Conservation (phyloP, 2,797 vertebrate genomes). For the Gadopsis bispinosus region DNA sequence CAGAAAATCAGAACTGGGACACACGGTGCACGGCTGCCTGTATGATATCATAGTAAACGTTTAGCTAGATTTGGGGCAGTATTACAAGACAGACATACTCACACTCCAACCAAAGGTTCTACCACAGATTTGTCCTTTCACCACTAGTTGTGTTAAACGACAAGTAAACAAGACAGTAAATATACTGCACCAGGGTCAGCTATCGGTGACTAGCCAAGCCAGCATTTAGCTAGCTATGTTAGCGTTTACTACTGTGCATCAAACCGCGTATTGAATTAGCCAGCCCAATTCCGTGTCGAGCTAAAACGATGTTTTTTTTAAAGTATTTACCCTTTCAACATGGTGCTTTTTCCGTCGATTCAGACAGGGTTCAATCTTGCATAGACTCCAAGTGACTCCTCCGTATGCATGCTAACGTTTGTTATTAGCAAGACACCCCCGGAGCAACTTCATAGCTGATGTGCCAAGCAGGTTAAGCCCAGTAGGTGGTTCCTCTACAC, state of each 20-base stretch:
- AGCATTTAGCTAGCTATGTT: slow-evolving; percentile 11
- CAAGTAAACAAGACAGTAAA: neutral
- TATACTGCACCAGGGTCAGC: neutral
- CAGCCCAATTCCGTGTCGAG: accelerated
- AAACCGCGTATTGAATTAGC: neutral
- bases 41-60: neutral
- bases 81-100: neutral
- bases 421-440: slow-evolving; percentile 49
- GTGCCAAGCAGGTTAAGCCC: neutral
- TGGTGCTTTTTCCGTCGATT: slow-evolving; percentile 9
- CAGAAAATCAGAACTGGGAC: neutral
- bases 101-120: neutral
- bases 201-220: slow-evolving; percentile 23
- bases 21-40: neutral
- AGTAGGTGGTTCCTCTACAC: too few species aligned
- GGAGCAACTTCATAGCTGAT: neutral
- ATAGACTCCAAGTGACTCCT: slow-evolving; percentile 5
- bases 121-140: neutral
- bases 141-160: neutral
- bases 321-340: slow-evolving; percentile 15
- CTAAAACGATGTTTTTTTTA: neutral
- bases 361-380: slow-evolving; percentile 25
- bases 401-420: slow-evolving; percentile 65
- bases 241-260: neutral
- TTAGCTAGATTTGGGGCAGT: neutral